Evolutionary conservation across 2,888 invertebrate genomes (phyloP), one percentile per base, ranked within the genome.

Genomic region (Notocelia uddmanniana): DNA sequence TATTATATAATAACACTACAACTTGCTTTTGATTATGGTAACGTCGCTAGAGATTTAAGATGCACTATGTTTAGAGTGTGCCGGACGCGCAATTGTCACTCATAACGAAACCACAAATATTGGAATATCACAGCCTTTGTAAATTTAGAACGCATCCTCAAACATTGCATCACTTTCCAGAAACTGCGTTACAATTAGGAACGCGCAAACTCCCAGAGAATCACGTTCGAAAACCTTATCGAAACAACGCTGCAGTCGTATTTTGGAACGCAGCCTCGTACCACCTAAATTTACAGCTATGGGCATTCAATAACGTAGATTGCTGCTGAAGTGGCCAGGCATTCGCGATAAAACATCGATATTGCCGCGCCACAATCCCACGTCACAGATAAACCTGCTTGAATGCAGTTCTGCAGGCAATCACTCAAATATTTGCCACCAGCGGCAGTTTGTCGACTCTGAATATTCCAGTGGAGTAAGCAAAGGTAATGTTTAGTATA

Each of bases 351-450:
- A 71, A 71, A 71, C 70, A 71, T 52, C 45, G 59, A 67, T 74
- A 71, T 69, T 74, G 70, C 70, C 67, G 67, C 68, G 69, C 71
- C 26, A n/a, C 41, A 23, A 13, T n/a, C n/a, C 41, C 21, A 68
- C 68, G 68, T 73, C 69, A 68, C 72, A 68, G 64, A 66, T 60
- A 58, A 57, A 58, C 62, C 50, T 21, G 63, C 73, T 68, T 73
- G 67, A 73, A 74, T 78, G 78, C 79, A 76, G 13, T 76, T 78
- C 78, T 82, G 78, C 79, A 82, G 79, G 84, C 85, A 83, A 88
- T 87, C 86, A 85, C 81, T 88, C 86, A 87, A 85, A 89, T 86
- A 88, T 89, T 89, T 87, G 85, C 84, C 73, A 68, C 76, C 75
- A 76, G 73, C 80, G 79, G 80, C 81, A 81, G 79, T 85, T 79